Evolutionary conservation across 2,113 vertebrate species (phyloP), one percentile per base, ranked within the genome.

Genomic region (Nerophis lumbriciformis): DNA sequence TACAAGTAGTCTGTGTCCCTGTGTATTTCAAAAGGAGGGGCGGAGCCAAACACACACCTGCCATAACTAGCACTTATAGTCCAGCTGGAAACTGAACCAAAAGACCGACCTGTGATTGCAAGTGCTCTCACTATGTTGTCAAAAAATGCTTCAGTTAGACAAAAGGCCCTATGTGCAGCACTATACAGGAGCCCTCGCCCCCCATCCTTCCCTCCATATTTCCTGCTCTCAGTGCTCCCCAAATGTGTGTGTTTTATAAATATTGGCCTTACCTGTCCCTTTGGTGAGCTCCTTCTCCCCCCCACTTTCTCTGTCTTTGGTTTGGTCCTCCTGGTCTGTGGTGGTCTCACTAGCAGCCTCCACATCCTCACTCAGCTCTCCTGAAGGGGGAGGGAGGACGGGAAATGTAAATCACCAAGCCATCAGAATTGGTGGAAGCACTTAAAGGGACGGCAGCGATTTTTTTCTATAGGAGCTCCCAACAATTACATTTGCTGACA

Each of bases 321-420:
- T 86, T 87, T 94, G 90, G 88, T 98, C 97, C 89, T 97, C 97
- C 78, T 93, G 91, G 77, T 97, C 95, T 57, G 90, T 90, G 51
- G 90, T 85, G 63, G 91, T 90, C 89, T 98, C 97, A 82, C 69
- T 92, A 83, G 93, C 92, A 83, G 93, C 95, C 90, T 98, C 95
- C 69, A 90, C 93, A 94, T 98, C 97, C 92, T 98, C 97, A 77
- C 78, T 82, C 72, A 93, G 85, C 87, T 99, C 97, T 90, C 97
- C 97, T 99, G 91, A 84, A 94, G 93, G 52, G 88, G 88, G 90
- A 88, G 75, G 87, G 81, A 90, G 88, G 86, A 88, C 6, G 80
- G 82, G 83, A 89, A 91, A 91, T 91, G 89, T 91, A 92, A 92
- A 92, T 92, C 87, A 87, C 83, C 83, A 86, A 83, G 76, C 83